These are phyloP conservation scores for Centruroides sculpturatus DNA, from an alignment of 1,140 invertebrate species.

Conservation along the genomic window DNA sequence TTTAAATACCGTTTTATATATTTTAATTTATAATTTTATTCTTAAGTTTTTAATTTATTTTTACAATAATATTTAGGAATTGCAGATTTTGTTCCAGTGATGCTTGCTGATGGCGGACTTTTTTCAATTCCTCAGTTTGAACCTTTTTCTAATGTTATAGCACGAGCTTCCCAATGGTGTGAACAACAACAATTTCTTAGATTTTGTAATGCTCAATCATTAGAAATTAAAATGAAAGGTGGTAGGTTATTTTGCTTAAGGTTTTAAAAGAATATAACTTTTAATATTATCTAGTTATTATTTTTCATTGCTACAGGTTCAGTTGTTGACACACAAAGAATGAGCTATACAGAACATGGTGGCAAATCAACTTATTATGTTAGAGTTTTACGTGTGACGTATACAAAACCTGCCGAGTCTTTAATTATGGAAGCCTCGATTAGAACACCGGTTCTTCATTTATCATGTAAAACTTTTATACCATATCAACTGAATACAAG, in stretches of 20 bases:
- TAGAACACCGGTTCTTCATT: not conserved
- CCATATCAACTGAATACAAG: slow-evolving; percentile 10
- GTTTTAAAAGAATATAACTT: too few relatives aligned
- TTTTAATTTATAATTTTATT: not conserved
- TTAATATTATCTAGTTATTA: too few relatives aligned
- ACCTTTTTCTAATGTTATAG: slow-evolving; percentile 16
- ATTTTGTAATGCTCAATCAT: slow-evolving; percentile 19
- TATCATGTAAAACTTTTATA: slow-evolving; percentile 15
- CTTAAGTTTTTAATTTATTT: not conserved
- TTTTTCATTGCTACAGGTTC: not conserved
- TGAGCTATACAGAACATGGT: slow-evolving; percentile 18
- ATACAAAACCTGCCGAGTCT: not conserved
- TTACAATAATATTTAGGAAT: slow-evolving; percentile 10
- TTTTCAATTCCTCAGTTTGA: slow-evolving; percentile 14
- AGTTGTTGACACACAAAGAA: slow-evolving; percentile 14
- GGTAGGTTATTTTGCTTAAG: slow-evolving; percentile 3
- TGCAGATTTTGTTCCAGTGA: slow-evolving; percentile 17
- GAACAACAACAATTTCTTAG: slow-evolving; percentile 12
- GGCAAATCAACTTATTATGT: slow-evolving; percentile 13
- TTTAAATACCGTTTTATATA: not conserved
- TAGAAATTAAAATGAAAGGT: slow-evolving; percentile 21
- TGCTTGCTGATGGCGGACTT: slow-evolving; percentile 13
- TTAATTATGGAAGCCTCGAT: not conserved
- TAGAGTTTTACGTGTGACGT: slow-evolving; percentile 18
- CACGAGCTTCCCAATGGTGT: slow-evolving; percentile 17